Base-by-base conservation (phyloP, 1,140 invertebrate genomes). In the Drosophila littoralis region DNA sequence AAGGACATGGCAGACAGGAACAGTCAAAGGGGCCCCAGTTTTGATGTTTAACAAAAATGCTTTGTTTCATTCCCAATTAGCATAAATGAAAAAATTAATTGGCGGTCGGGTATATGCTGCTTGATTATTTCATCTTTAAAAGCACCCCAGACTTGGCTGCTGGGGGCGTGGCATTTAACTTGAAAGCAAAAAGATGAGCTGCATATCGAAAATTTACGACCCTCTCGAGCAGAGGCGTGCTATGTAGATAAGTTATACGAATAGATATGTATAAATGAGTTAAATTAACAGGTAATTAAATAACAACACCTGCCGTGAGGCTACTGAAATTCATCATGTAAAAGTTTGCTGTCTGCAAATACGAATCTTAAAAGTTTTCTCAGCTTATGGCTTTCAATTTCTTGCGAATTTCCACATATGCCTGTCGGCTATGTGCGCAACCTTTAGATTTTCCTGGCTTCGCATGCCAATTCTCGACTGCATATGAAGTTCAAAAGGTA, bases 1-100 rank as follows among this genome's bases (percentile, higher is more conserved):
- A 46, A 42, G 6, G 22, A 38, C 54, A 64, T 45, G 40, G 28
- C 17, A 45, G 15, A 32, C 54, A 12, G 12, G 22, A 64, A 35
- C 17, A 38, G 33, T 17, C 55, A 65, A 36, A 57, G 35, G 17
- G 9, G 50, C 22, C 28, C 10, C 55, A 38, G 9, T 70, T 48
- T 28, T 48, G 46, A 70, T 54, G 67, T 38, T 46, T 48, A 57
- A 48, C 40, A 36, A 42, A 40, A 22, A 52, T 52, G 48, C 33
- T 42, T 22, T 13, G 13, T 61, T 55, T 54, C 52, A 73, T 48
- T 70, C 45, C 67, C 81, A 86, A 86, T 86, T 86, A 88, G 76
- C 82, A 86, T 86, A 82, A 28, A 28, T 22, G 22, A 68, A 35
- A 65, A 82, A 88, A 82, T 85, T 85, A 88, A 85, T 85, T 86